Evolutionary conservation across 2,888 invertebrate species (phyloP), one percentile per base, ranked within the genome.

Genomic region (Scaptomyza parva): DNA sequence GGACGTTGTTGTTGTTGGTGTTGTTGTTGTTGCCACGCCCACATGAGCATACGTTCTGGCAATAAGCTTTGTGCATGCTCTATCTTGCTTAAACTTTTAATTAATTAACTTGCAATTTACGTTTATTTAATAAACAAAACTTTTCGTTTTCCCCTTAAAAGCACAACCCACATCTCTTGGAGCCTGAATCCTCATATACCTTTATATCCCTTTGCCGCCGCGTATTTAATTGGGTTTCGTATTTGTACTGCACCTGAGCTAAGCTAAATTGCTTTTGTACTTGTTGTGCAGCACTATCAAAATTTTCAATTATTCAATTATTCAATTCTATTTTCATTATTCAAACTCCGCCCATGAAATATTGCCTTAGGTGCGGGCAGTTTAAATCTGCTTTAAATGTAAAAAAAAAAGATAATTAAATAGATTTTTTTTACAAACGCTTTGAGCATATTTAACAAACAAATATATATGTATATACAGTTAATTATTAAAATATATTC

Each of bases 31-130:
- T 48, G 50, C 14, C 33, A 47, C 43, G 43, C 57, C 40, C 26
- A 40, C 33, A 39, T 40, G 14, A 18, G 28, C 48, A 47, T 39
- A 40, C 28, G 40, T 9, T 20, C 47, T 2, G 48, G 37, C 53
- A 58, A 40, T 61, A 22, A 44, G 66, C 40, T 59, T 51, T 47
- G 70, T 69, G 64, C 87, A 67, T 87, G 87, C 83, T 59, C 71
- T 85, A 83, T 82, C 83, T 87, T 68, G 72, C 47, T 77, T 59
- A 51, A 75, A 75, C 75, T 87, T 87, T 77, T 77, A 87, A 82
- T 84, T 84, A 87, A 84, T 84, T 79, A 85, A 82, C 86, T 85
- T 79, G 77, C 66, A 77, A 73, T 82, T 79, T 79, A 77, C 66
- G 75, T 86, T 78, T 86, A 72, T 82, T 79, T 83, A 75, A 77